A percentile compares a stretch with the other conserved stretches of the same genome.
Evolutionary conservation across 2,888 invertebrate genomes (phyloP).

Genomic region (Meteorus colon): DNA sequence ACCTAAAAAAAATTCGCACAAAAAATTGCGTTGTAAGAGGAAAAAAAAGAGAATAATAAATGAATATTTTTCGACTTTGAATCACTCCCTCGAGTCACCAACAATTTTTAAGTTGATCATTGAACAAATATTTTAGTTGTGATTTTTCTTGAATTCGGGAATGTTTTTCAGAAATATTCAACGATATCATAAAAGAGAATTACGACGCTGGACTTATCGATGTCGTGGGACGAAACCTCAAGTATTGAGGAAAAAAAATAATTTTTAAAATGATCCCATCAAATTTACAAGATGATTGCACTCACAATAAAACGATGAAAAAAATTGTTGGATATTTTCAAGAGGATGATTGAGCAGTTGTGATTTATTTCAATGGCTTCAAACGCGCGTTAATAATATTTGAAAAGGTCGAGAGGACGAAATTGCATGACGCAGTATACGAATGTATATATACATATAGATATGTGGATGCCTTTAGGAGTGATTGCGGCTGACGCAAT

Average conservation of each 20-base stretch:
- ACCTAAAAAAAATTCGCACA: constrained; percentile 17
- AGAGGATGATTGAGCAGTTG: constrained; percentile 8
- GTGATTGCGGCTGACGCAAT: constrained; percentile 43
- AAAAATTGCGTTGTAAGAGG: background rate
- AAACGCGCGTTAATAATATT: background rate
- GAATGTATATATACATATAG: background rate
- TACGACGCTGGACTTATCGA: no score
- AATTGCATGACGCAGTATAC: constrained; percentile 34
- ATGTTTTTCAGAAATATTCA: no score
- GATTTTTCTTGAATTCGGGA: no score
- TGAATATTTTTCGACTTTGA: background rate
- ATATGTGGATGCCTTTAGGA: constrained; percentile 15
- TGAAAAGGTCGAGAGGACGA: constrained; percentile 22
- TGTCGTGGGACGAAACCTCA: no score
- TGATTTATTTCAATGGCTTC: background rate
- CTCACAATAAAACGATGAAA: background rate
- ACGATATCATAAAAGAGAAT: no score
- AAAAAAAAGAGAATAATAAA: background rate
- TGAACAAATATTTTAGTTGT: background rate
- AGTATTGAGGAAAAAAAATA: background rate
- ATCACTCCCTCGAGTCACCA: no score
- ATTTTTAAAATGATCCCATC: background rate
- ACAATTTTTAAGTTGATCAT: background rate
- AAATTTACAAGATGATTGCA: no score
- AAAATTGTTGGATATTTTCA: background rate